Evolutionary conservation across 2,888 invertebrate species (phyloP).

Genomic region (Proisotoma minuta): DNA sequence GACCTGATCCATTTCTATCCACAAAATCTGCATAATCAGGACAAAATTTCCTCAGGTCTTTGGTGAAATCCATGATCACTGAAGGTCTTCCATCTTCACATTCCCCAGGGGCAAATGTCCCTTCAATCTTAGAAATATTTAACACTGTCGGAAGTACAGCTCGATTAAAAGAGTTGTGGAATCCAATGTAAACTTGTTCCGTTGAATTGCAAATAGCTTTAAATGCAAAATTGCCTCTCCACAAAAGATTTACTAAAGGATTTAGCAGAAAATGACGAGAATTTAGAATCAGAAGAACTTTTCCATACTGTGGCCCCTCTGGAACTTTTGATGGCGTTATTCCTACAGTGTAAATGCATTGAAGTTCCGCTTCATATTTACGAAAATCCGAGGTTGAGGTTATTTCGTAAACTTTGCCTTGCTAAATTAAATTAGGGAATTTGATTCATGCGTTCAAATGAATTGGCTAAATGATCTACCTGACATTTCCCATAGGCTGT

Average conservation of each 20-base stretch:
- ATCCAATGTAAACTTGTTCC: background rate
- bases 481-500: slow-evolving; percentile 1
- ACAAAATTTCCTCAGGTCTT: slow-evolving; percentile 2
- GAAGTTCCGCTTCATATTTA: background rate
- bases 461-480: background rate
- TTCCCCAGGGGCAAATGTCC: slow-evolving; percentile 7
- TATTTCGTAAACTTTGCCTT: slow-evolving; percentile 1
- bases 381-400: background rate
- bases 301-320: background rate
- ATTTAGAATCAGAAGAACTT: background rate
- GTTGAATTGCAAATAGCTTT: slow-evolving; percentile 1
- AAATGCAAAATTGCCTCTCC: slow-evolving; percentile 8
- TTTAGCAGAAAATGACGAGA: slow-evolving; percentile 2
- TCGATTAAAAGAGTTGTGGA: background rate
- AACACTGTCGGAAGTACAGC: background rate
- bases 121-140: background rate
- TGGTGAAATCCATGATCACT: slow-evolving; percentile 5
- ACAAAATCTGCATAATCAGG: slow-evolving; percentile 1
- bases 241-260: background rate
- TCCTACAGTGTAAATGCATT: slow-evolving; percentile 6
- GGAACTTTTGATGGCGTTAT: slow-evolving; percentile 9
- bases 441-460: background rate
- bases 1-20: background rate
- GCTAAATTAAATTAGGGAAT: background rate
- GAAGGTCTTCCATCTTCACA: slow-evolving; percentile 3